These are phyloP conservation scores for Drosophila seguyi DNA, from an alignment of 1,140 invertebrate genomes.

Conservation along the genomic window DNA sequence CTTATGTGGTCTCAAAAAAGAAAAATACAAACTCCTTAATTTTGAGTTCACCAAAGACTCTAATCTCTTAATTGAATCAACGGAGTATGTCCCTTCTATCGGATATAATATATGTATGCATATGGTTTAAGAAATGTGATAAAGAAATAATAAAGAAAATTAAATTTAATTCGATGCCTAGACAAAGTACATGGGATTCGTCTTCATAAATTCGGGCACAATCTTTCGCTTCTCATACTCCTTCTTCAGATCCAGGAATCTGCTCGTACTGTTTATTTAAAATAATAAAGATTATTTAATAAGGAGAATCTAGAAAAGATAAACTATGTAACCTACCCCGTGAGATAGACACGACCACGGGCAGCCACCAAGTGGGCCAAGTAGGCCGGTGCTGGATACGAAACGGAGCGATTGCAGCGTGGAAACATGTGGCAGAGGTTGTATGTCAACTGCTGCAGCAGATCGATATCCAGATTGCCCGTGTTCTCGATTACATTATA, in stretches of 20 bases:
- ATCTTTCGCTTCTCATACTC: conserved; percentile 72
- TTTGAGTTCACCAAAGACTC: background rate
- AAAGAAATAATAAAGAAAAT: conserved; percentile 39
- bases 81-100: background rate
- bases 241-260: conserved; percentile 25
- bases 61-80: background rate
- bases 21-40: background rate
- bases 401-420: conserved; percentile 94
- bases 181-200: conserved; percentile 83
- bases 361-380: conserved; percentile 97
- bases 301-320: background rate
- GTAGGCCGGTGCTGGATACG: conserved; percentile 97
- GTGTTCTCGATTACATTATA: conserved; percentile 95
- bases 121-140: conserved; percentile 71
- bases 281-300: background rate
- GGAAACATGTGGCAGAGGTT: conserved; percentile 95
- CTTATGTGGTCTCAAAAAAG: background rate
- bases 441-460: conserved; percentile 94
- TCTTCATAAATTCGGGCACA: conserved; percentile 55
- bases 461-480: conserved; percentile 89
- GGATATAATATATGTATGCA: conserved; percentile 38
- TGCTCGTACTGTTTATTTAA: background rate
- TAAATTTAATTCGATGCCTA: conserved; percentile 43
- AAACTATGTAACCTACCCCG: conserved; percentile 67
- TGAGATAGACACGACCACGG: conserved; percentile 89